A percentile compares a stretch with the other conserved stretches of the same genome.
phyloP scores from a whole-genome alignment of 2,888 invertebrate genomes.

The Ptilodon capucinus region DNA sequence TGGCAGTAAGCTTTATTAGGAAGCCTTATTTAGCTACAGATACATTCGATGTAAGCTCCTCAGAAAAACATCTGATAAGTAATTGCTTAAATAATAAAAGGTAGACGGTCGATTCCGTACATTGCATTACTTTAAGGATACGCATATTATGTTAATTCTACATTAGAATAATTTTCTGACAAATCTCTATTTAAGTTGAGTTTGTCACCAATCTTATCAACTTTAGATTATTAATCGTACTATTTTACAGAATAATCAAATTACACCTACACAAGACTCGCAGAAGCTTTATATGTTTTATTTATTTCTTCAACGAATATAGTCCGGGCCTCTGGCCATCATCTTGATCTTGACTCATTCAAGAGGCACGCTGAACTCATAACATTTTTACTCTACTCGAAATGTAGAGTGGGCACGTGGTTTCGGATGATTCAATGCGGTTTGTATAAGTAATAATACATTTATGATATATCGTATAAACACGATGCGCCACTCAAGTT shows the following conservation, averaged over 20 bases:
- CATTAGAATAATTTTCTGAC: too few relatives aligned
- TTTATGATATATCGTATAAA: not conserved
- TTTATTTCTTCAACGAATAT: not conserved
- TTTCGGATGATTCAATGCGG: not conserved
- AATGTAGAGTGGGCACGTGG: not conserved
- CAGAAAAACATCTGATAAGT: not conserved
- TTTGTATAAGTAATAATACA: not conserved
- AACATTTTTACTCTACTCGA: constrained; percentile 1
- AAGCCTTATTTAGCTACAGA: not conserved
- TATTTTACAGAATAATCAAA: too few relatives aligned
- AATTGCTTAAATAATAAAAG: too few relatives aligned
- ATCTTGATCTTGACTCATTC: not conserved
- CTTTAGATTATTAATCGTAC: too few relatives aligned
- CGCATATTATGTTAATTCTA: too few relatives aligned
- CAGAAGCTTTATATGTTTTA: not conserved
- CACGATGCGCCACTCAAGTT: not conserved
- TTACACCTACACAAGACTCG: not conserved
- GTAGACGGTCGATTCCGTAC: too few relatives aligned
- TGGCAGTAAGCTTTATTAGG: not conserved
- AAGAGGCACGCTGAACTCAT: not conserved
- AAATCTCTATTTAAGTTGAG: too few relatives aligned
- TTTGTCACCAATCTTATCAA: too few relatives aligned
- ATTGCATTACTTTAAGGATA: too few relatives aligned
- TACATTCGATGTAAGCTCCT: not conserved
- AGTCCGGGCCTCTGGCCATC: not conserved